Conservation (phyloP, 2,113 vertebrate species). For the Vanacampus margaritifer region DNA sequence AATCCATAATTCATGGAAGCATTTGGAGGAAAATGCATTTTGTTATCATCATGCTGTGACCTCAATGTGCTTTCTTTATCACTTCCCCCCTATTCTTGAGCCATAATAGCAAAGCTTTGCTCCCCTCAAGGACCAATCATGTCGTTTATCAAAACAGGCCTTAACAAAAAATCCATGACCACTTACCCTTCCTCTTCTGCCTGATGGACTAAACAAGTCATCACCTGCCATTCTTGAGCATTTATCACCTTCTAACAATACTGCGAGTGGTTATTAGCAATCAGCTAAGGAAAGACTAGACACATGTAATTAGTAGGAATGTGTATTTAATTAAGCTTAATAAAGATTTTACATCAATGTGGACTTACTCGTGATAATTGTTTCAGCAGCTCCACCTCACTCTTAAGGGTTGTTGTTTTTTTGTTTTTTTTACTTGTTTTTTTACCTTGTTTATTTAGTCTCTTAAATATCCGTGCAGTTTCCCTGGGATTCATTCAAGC, state of each 20-base stretch:
- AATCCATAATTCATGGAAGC: conserved; percentile 92
- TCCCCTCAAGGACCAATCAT: conserved; percentile 51
- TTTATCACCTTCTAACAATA: background rate
- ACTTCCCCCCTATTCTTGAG: conserved; percentile 83
- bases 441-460: too few species aligned
- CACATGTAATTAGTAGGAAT: too few species aligned
- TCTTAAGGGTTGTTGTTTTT: too few species aligned
- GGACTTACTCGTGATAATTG: too few species aligned
- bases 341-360: too few species aligned
- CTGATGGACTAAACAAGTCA: conserved; percentile 3
- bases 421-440: too few species aligned
- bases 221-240: background rate
- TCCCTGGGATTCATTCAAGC: too few species aligned
- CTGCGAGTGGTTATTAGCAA: background rate
- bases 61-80: conserved; percentile 87
- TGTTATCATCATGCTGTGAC: conserved; percentile 78
- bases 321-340: too few species aligned
- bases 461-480: too few species aligned
- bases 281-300: background rate
- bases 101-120: conserved; percentile 84
- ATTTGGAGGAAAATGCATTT: conserved; percentile 81
- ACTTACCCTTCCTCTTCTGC: conserved; percentile 22
- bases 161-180: conserved; percentile 18
- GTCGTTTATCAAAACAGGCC: conserved; percentile 35
- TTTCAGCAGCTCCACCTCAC: too few species aligned